Base-by-base conservation (phyloP, 2,797 vertebrate genomes). In the Setipinna tenuifilis region DNA sequence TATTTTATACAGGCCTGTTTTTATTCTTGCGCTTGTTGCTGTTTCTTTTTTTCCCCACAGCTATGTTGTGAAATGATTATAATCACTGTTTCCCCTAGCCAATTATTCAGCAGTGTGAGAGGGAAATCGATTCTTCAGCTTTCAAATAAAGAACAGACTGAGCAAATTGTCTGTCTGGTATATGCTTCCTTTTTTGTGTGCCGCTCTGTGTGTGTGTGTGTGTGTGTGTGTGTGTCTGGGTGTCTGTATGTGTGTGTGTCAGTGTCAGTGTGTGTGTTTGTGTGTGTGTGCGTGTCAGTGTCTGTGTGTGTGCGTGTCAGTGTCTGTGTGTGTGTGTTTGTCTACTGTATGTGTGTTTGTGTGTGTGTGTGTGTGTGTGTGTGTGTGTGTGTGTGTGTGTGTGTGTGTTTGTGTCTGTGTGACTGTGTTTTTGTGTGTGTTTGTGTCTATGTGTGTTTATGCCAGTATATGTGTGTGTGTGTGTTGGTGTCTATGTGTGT, bases 381-480 rank as follows among this genome's bases (percentile, higher is more conserved):
- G 9, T 2, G 35, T 50, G 14, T 25, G 82, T 81, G 31, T 41
- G 2, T 41, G 35, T 41, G 35, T 41, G 35, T 41, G 35, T 16
- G 19, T 84, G 14, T 44, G n/a, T 19, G 46, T 54, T 23, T n/a
- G 21, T 21, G 59, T 68, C 16, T 41, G 19, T 28, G 31, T 68
- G n/a, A n/a, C n/a, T n/a, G n/a, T n/a, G n/a, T n/a, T n/a, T n/a
- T n/a, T 84, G 61, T 65, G 44, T 28, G 31, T 83, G 25, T 23
- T 19, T 85, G 68, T 58, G 75, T 81, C 9, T 80, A 19, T 80
- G 75, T 81, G 78, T 81, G 80, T 80, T n/a, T n/a, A n/a, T n/a
- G n/a, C n/a, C n/a, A n/a, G 17, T 78, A 78, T 50, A 50, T 46
- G 19, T 28, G 31, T 68, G n/a, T 84, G 61, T 65, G 44, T 28